Evolutionary conservation across 2,888 invertebrate genomes (phyloP).

Genomic region (Philereme vetulata): DNA sequence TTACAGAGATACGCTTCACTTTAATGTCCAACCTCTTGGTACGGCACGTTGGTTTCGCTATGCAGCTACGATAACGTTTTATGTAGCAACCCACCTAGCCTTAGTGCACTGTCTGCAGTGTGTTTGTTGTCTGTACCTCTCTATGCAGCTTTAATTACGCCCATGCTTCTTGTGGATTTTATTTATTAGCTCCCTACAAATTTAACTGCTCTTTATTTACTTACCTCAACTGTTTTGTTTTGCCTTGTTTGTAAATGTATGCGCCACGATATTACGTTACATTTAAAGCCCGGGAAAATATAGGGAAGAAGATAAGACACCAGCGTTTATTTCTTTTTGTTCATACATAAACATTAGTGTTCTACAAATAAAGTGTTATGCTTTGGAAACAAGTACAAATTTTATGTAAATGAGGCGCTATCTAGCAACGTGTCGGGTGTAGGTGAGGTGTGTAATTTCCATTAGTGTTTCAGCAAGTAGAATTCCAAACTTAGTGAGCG

Average conservation of each 20-base stretch:
- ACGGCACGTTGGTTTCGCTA: conserved; percentile 50
- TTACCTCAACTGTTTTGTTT: conserved; percentile 15
- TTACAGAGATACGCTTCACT: conserved; percentile 63
- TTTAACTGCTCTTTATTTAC: conserved; percentile 16
- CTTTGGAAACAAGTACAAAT: conserved; percentile 33
- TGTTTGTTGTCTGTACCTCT: conserved; percentile 25
- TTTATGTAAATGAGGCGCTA: conserved; percentile 45
- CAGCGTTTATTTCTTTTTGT: conserved; percentile 35
- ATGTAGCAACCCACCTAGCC: conserved; percentile 33
- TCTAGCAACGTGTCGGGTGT: conserved; percentile 43
- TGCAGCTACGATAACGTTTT: conserved; percentile 44
- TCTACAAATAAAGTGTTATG: conserved; percentile 35
- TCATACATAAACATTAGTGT: conserved; percentile 38
- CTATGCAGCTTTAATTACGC: conserved; percentile 25
- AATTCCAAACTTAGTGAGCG: conserved; percentile 64
- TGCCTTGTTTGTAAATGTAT: not conserved
- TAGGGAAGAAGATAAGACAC: conserved; percentile 31
- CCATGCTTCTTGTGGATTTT: conserved; percentile 24
- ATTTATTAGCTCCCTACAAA: conserved; percentile 18
- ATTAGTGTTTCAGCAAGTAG: conserved; percentile 56
- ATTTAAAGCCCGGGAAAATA: conserved; percentile 32
- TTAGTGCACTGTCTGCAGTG: conserved; percentile 18
- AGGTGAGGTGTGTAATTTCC: conserved; percentile 51
- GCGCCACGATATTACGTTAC: conserved; percentile 18
- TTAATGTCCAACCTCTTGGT: conserved; percentile 62